Evolutionary conservation across 2,113 vertebrate species (phyloP).

Genomic region (Morone saxatilis): DNA sequence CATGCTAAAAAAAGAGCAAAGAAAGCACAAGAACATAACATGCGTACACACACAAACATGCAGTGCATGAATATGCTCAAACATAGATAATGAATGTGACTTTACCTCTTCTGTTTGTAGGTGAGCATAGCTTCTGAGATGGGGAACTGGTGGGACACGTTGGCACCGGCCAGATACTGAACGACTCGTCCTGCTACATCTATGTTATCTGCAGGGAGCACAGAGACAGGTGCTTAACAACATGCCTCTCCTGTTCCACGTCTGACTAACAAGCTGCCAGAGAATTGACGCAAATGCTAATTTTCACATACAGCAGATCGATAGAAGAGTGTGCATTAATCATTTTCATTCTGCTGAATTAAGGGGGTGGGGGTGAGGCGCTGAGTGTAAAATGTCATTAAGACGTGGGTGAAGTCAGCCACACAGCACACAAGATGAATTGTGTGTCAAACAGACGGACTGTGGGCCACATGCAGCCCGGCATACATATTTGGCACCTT

Average conservation of each 20-base stretch:
- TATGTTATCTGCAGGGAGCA: conserved; percentile 73
- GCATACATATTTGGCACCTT: conserved; percentile 6
- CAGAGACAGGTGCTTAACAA: conserved; percentile 33
- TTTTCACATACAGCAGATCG: conserved; percentile 12
- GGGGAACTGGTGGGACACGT: conserved; percentile 87
- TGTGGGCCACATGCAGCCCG: conserved; percentile 10
- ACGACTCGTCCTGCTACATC: conserved; percentile 78
- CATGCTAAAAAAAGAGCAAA: conserved; percentile 25
- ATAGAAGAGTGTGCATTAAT: conserved; percentile 41
- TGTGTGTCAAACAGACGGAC: conserved; percentile 23
- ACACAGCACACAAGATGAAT: conserved; percentile 35
- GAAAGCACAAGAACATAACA: conserved; percentile 25
- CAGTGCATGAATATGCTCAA: not conserved
- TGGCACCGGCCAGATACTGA: conserved; percentile 83
- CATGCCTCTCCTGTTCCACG: not conserved
- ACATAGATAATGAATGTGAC: not conserved
- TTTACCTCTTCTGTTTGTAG: conserved; percentile 84
- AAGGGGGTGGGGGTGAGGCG: not conserved
- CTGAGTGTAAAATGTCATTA: conserved; percentile 53
- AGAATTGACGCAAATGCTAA: conserved; percentile 31
- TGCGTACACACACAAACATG: conserved; percentile 29
- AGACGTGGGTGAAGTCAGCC: conserved; percentile 40
- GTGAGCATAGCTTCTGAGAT: conserved; percentile 91
- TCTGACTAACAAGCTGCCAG: conserved; percentile 37
- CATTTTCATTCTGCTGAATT: conserved; percentile 45